Percentiles rank a stretch among this genome's conserved stretches.
These are phyloP conservation scores for Neoseiulus cucumeris DNA, from an alignment of 1,140 invertebrate species.

Conservation along the genomic window DNA sequence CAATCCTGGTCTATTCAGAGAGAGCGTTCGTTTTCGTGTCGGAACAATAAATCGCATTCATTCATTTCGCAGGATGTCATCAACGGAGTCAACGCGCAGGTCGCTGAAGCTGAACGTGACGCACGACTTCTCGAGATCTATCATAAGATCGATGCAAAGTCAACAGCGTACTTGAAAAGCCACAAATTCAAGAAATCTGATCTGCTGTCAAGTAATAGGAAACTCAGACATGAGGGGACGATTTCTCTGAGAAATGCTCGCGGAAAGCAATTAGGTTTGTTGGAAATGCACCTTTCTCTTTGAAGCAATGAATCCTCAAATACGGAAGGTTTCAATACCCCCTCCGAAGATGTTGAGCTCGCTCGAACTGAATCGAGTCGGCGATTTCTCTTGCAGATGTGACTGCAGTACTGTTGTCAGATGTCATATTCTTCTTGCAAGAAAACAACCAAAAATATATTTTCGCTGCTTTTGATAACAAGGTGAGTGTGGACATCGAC, in stretches of 20 bases:
- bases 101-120: constrained; percentile 71
- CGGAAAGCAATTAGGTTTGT: constrained; percentile 26
- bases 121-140: constrained; percentile 77
- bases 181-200: constrained; percentile 87
- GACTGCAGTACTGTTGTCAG: constrained; percentile 65
- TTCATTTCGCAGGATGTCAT: constrained; percentile 44
- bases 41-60: neutral
- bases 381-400: constrained; percentile 34
- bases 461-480: constrained; percentile 33
- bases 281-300: no score
- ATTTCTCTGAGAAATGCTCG: constrained; percentile 29
- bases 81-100: constrained; percentile 66
- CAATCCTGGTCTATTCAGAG: no score
- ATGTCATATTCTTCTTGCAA: constrained; percentile 71
- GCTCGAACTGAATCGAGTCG: no score
- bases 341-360: no score
- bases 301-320: no score
- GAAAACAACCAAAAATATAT: constrained; percentile 53
- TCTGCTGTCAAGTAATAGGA: constrained; percentile 54
- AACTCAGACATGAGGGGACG: constrained; percentile 34
- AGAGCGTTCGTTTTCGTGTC: neutral
- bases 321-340: no score
- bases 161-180: constrained; percentile 55
- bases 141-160: constrained; percentile 74
- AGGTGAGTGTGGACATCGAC: constrained; percentile 23